Percentiles rank a stretch among this genome's conserved stretches.
These are phyloP conservation scores for Myopa tessellatipennis DNA, from an alignment of 2,888 invertebrate genomes.

Conservation along the genomic window DNA sequence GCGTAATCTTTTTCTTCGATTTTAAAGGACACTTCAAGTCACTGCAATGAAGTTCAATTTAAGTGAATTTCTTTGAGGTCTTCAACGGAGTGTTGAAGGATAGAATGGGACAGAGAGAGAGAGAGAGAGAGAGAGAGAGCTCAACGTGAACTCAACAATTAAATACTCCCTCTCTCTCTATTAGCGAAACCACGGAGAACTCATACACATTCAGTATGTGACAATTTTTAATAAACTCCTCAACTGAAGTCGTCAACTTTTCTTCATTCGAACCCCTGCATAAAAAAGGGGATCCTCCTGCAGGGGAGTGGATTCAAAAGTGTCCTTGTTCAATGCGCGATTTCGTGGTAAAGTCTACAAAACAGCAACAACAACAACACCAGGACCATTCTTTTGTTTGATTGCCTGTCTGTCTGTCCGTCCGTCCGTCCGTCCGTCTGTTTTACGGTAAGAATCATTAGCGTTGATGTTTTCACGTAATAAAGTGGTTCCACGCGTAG, in stretches of 20 bases:
- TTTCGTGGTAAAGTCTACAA: background rate
- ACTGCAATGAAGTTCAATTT: too few species aligned
- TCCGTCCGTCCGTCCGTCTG: background rate
- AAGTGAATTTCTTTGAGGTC: too few species aligned
- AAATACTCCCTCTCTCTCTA: background rate
- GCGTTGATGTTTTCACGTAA: constrained; percentile 54
- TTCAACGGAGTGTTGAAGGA: background rate
- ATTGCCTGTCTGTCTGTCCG: background rate
- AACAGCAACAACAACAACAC: background rate
- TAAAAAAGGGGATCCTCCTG: background rate
- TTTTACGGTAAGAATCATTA: constrained; percentile 48
- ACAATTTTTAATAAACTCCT: constrained; percentile 21
- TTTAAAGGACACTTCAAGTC: too few species aligned
- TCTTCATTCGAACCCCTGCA: background rate
- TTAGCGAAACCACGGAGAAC: background rate
- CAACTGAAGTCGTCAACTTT: constrained; percentile 4
- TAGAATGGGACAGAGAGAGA: background rate
- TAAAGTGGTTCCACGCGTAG: constrained; percentile 48
- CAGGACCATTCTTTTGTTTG: too few species aligned
- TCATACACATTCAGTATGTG: background rate
- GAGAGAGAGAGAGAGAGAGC: too few species aligned
- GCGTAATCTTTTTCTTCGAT: background rate
- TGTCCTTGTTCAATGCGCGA: too few species aligned
- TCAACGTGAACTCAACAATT: too few species aligned
- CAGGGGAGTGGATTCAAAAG: background rate